Evolutionary conservation across 2,113 vertebrate genomes (phyloP).

Genomic region (Clarias macrocephalus): DNA sequence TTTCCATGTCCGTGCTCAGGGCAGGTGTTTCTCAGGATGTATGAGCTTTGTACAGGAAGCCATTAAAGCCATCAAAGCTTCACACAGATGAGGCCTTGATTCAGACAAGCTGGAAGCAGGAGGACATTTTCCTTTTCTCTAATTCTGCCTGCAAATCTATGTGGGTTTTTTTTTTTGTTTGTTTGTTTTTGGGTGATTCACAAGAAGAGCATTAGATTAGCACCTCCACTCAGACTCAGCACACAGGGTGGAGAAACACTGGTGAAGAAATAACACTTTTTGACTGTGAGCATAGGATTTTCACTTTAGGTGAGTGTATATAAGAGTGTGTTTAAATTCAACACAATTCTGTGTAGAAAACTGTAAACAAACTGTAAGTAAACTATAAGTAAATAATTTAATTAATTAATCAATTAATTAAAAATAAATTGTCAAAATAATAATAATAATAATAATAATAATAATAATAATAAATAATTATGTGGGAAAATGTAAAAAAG

Average conservation of each 20-base stretch:
- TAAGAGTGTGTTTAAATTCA: background rate
- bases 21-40: slow-evolving; percentile 44
- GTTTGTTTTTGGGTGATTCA: background rate
- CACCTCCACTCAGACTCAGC: background rate
- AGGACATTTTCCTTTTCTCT: background rate
- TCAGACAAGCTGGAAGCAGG: background rate
- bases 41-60: slow-evolving; percentile 22
- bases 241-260: background rate
- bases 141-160: background rate
- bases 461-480: background rate
- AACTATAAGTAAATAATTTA: too few relatives aligned
- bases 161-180: background rate
- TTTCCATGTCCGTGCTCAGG: slow-evolving; percentile 37
- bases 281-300: background rate
- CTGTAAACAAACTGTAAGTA: too few relatives aligned
- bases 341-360: background rate
- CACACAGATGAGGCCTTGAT: background rate
- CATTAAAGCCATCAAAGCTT: slow-evolving; percentile 29
- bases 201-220: background rate
- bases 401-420: too few relatives aligned
- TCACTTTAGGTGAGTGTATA: background rate
- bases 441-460: too few relatives aligned
- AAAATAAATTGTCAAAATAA: too few relatives aligned
- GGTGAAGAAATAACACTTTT: background rate
- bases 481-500: background rate